A percentile compares a stretch with the other conserved stretches of the same genome.
Evolutionary conservation across 92 coral and sea anemone genomes (phyloP).

Genomic region (Anthopleura xanthogrammica): DNA sequence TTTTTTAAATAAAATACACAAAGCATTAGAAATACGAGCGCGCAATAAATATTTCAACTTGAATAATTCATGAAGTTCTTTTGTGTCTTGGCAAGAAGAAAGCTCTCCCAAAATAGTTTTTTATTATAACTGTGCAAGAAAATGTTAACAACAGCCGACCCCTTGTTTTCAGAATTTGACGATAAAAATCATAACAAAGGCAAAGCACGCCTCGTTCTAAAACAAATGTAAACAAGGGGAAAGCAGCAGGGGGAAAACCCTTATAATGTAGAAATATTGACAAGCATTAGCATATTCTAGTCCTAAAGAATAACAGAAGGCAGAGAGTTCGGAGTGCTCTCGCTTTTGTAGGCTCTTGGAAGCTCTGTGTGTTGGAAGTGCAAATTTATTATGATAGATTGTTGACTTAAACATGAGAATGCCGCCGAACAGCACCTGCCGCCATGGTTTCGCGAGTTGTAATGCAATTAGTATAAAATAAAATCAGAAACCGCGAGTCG

Average conservation of each 20-base stretch:
- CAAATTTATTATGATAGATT: constrained; percentile 5
- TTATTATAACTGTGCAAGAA: not conserved
- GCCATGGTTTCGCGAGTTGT: constrained; percentile 34
- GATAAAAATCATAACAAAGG: not conserved
- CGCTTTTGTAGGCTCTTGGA: not conserved
- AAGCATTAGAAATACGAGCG: not conserved
- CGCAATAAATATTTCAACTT: not conserved
- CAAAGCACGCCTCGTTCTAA: not conserved
- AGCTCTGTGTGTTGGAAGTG: not conserved
- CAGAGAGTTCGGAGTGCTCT: not conserved
- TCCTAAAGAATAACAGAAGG: not conserved
- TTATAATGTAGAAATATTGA: not conserved
- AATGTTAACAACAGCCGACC: not conserved
- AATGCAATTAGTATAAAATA: constrained; percentile 41
- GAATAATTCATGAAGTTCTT: not conserved
- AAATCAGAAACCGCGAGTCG: constrained; percentile 44
- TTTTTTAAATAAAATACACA: not conserved
- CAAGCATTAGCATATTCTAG: not conserved
- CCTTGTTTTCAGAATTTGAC: not conserved
- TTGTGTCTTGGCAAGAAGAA: not conserved
- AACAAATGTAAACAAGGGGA: not conserved
- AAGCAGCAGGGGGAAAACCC: not conserved
- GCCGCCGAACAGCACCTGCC: constrained; percentile 34
- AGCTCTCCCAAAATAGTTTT: not conserved
- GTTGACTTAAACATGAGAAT: constrained; percentile 32